Percentiles rank a stretch among this genome's conserved stretches.
These are phyloP conservation scores for Exephanes ischioxanthus DNA, from an alignment of 2,888 invertebrate genomes.

Conservation along the genomic window DNA sequence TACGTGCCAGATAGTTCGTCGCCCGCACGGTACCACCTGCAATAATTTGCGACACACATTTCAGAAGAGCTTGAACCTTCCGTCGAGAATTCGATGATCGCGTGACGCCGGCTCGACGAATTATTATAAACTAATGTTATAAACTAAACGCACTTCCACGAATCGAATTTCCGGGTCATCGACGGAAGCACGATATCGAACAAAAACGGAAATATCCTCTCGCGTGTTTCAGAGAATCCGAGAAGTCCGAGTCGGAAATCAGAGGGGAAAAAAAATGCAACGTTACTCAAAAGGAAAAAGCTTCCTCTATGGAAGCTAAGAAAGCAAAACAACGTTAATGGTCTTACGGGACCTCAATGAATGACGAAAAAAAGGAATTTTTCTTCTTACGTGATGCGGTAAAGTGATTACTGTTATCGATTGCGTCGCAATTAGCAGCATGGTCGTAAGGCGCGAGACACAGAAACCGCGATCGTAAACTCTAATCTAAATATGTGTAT, in stretches of 20 bases:
- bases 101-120: neutral
- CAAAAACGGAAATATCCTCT: too few relatives aligned
- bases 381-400: slow-evolving; percentile 19
- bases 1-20: slow-evolving; percentile 81
- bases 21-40: slow-evolving; percentile 80
- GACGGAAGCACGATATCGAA: too few relatives aligned
- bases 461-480: slow-evolving; percentile 31
- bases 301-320: neutral
- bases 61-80: slow-evolving; percentile 55
- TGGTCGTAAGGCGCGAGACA: slow-evolving; percentile 37
- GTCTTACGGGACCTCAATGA: slow-evolving; percentile 40
- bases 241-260: neutral
- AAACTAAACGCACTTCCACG: too few relatives aligned
- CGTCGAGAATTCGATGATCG: neutral
- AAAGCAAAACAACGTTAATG: slow-evolving; percentile 36
- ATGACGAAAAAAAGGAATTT: slow-evolving; percentile 43
- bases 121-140: neutral
- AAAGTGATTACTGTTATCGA: slow-evolving; percentile 65
- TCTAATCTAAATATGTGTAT: slow-evolving; percentile 47
- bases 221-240: too few relatives aligned
- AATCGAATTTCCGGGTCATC: too few relatives aligned
- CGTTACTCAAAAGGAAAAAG: neutral
- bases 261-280: slow-evolving; percentile 6
- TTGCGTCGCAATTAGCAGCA: slow-evolving; percentile 56
- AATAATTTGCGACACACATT: slow-evolving; percentile 77